Evolutionary conservation across 2,113 vertebrate genomes (phyloP), one percentile per base, ranked within the genome.

Genomic region (Anser cygnoides): DNA sequence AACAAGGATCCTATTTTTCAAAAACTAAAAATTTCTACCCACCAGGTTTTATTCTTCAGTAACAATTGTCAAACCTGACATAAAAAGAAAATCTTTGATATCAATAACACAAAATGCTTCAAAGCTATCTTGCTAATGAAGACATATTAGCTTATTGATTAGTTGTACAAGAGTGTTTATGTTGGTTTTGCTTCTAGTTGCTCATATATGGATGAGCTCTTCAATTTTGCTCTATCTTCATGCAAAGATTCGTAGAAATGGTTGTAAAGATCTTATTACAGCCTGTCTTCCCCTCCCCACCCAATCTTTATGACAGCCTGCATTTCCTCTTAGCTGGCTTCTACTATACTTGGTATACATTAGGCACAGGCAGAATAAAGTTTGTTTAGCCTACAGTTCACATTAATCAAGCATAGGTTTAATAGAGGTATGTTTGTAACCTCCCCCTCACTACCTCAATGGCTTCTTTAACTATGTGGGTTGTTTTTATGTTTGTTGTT

Each of bases 71-170:
- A 97, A 97, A 92, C 79, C 70, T 79, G 83, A 92, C 92, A 96
- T 70, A 95, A 91, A 96, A 97, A 95, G 89, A 29, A 96, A 95
- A 97, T 97, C 92, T 96, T 97, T 97, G 96, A 97, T 97, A 97
- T 92, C 97, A 97, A 95, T 97, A 97, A 96, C 88, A 95, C 87
- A 97, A 97, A 97, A 96, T 84, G 92, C 70, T 93, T 29, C 52
- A 55, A 52, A 13, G 20, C 26, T 61, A 79, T 93, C 84, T 95
- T 72, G 43, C 79, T 98, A 97, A 98, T 97, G 96, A 97, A 97
- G 97, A 98, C 68, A 71, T 95, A 98, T 44, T 96, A 94, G 77
- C 78, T 91, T 95, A 98, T 97, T 96, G 97, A 98, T 97, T 96
- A 91, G 63, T 72, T 98, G 95, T 93, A 94, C 91, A 95, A 89